phyloP scores from a whole-genome alignment of 2,888 invertebrate species.

The Teleiodes luculella region DNA sequence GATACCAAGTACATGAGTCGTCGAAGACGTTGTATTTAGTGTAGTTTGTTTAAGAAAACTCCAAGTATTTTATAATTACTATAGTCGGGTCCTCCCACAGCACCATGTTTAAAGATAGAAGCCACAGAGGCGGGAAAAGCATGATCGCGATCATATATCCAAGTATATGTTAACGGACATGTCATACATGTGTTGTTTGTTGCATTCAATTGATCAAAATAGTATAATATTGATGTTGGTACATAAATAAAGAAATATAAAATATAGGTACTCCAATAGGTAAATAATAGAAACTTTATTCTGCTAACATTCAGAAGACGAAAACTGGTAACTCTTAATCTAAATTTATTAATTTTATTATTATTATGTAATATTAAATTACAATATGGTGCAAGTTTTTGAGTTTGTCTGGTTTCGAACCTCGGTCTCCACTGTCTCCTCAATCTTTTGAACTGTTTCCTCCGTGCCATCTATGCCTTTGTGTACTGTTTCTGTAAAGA shows the following conservation, averaged over 20 bases:
- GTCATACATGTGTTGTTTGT: too few species aligned
- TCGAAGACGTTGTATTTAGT: constrained; percentile 80
- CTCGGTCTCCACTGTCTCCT: constrained; percentile 66
- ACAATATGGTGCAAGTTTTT: constrained; percentile 69
- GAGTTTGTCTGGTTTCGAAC: constrained; percentile 72
- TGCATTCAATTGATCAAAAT: too few species aligned
- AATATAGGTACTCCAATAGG: constrained; percentile 8
- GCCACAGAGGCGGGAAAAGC: too few species aligned
- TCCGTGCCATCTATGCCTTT: constrained; percentile 64
- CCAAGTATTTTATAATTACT: too few species aligned
- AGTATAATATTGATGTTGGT: too few species aligned
- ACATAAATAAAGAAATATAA: too few species aligned
- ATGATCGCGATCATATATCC: too few species aligned
- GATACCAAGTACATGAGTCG: constrained; percentile 85
- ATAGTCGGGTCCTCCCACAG: too few species aligned
- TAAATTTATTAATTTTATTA: neutral
- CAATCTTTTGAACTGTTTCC: constrained; percentile 61
- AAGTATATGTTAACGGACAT: too few species aligned
- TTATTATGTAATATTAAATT: constrained; percentile 30
- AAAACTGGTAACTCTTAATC: constrained; percentile 25
- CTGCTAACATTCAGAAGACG: constrained; percentile 46
- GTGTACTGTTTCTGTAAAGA: constrained; percentile 56
- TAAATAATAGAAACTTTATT: constrained; percentile 57
- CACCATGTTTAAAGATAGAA: too few species aligned
- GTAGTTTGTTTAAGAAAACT: constrained; percentile 41